Conservation (phyloP, 2,888 invertebrate genomes). For the Nemotelus nigrinus region DNA sequence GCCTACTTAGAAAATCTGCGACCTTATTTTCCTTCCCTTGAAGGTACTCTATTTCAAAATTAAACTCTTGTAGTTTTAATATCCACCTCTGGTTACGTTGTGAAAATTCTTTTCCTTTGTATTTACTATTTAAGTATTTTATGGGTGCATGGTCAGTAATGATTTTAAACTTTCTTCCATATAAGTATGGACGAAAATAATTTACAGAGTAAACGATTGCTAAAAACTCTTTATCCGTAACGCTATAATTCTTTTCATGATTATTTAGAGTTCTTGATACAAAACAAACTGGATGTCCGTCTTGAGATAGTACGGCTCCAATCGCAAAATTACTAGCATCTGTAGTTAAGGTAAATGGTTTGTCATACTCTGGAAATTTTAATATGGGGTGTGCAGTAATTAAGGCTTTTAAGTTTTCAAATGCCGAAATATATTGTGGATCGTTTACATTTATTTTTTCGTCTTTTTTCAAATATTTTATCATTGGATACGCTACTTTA, state of each 20-base stretch:
- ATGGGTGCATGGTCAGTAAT: slow-evolving; percentile 48
- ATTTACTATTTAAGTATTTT: slow-evolving; percentile 48
- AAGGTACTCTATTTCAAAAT: slow-evolving; percentile 48
- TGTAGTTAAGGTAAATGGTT: slow-evolving; percentile 38
- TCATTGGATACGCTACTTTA: slow-evolving; percentile 49
- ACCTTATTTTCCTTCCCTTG: slow-evolving; percentile 43
- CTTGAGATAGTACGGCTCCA: slow-evolving; percentile 47
- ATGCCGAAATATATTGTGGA: slow-evolving; percentile 47
- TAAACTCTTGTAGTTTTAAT: slow-evolving; percentile 47
- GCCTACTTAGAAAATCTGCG: slow-evolving; percentile 48
- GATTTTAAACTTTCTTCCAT: slow-evolving; percentile 49
- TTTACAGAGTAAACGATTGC: slow-evolving; percentile 47
- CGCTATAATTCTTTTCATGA: slow-evolving; percentile 48
- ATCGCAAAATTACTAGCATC: slow-evolving; percentile 46
- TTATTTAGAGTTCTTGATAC: slow-evolving; percentile 48
- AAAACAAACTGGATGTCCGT: slow-evolving; percentile 47
- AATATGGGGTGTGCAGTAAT: slow-evolving; percentile 44
- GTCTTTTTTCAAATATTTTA: slow-evolving; percentile 49
- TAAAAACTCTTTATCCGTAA: slow-evolving; percentile 49
- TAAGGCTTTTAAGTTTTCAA: slow-evolving; percentile 48
- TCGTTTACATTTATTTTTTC: slow-evolving; percentile 47
- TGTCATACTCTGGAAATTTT: slow-evolving; percentile 45
- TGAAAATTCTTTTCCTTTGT: slow-evolving; percentile 49
- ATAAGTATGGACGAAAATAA: slow-evolving; percentile 48
- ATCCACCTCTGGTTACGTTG: slow-evolving; percentile 48